Conservation (phyloP, 2,888 invertebrate genomes). For the Amphipyra berbera region DNA sequence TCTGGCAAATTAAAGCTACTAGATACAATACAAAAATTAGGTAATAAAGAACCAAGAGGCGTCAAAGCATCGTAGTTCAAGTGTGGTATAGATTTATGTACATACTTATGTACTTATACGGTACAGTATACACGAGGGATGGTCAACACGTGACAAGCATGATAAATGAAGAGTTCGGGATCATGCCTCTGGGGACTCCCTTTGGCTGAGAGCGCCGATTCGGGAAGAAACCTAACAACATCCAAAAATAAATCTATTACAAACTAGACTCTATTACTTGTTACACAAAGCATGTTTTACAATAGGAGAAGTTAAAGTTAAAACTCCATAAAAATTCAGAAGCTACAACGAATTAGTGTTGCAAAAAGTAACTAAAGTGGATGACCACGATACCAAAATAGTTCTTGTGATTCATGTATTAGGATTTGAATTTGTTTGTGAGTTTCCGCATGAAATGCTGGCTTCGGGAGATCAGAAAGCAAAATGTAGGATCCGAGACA, state of each 20-base stretch:
- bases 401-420: constrained; percentile 52
- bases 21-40: constrained; percentile 19
- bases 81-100: constrained; percentile 65
- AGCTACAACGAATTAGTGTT: constrained; percentile 81
- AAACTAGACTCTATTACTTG: constrained; percentile 64
- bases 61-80: constrained; percentile 54
- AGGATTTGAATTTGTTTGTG: constrained; percentile 68
- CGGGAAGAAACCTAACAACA: constrained; percentile 76
- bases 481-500: constrained; percentile 82
- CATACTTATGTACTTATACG: constrained; percentile 74
- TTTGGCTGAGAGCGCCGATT: constrained; percentile 76
- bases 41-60: constrained; percentile 42
- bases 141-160: constrained; percentile 89
- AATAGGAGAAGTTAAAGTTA: constrained; percentile 56
- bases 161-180: constrained; percentile 87
- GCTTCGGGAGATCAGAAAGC: constrained; percentile 70
- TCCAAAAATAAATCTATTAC: constrained; percentile 45
- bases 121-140: constrained; percentile 85
- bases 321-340: constrained; percentile 78
- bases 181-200: constrained; percentile 86
- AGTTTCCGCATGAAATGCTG: constrained; percentile 61
- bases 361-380: constrained; percentile 79
- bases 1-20: not conserved
- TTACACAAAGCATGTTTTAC: constrained; percentile 60
- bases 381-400: constrained; percentile 61